Base-by-base conservation (phyloP, 2,113 vertebrate genomes). In the Lampris incognitus region DNA sequence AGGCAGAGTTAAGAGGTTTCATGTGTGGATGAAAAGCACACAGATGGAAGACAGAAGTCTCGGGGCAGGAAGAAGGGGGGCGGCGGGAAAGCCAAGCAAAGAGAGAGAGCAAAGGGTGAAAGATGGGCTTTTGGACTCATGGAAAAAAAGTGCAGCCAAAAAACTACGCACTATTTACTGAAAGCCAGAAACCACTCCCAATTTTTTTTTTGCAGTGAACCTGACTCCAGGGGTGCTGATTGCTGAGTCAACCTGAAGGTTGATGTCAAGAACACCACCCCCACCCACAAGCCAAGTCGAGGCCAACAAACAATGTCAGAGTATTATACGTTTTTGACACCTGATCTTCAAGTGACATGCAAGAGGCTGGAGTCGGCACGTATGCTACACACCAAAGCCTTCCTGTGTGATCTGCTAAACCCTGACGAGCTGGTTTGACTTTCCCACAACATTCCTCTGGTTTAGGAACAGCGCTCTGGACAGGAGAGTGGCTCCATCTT, bases 401-500 rank as follows among this genome's bases (percentile, higher is more conserved):
- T 69, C 72, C 42, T 46, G 37, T 40, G 6, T 73, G 66, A 87
- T 82, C 66, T 69, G 24, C 39, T 78, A 73, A 61, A 78, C 76
- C 69, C 63, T 37, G 1, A 5, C 10, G n/a, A 66, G 55, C 64
- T 58, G 56, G 56, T 51, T 68, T 42, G 46, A 42, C 7, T 72
- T 55, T 63, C 62, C 58, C 74, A 76, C 60, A 68, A 40, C 50
- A 52, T 79, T 87, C 74, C 74, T 69, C 52, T 46, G n/a, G n/a
- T n/a, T 59, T 24, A 24, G 7, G 38, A 9, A 6, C 0, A 2
- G 9, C 41, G 13, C 42, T 42, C 72, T 54, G 64, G 44, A 77
- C 70, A 63, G 76, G 88, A 48, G 78, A 72, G 85, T 85, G 81
- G 76, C 89, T 60, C 94, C 76, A 91, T 88, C 93, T 89, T 76